Base-by-base conservation (phyloP, 2,888 invertebrate species). In the Glyphotaelius pellucidus region DNA sequence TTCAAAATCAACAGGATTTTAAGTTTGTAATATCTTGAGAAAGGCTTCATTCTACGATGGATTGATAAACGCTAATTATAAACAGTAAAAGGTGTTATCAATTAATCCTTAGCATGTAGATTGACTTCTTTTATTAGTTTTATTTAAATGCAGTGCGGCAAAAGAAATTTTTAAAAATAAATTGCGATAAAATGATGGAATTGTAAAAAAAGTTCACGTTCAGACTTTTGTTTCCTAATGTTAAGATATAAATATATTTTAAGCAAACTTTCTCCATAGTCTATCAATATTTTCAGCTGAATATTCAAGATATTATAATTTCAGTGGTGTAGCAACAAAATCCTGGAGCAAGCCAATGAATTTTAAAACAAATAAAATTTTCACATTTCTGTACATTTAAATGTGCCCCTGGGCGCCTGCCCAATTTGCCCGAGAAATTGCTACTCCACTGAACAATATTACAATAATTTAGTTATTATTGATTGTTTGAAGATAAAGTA, bases 191-290 rank as follows among this genome's bases (percentile, higher is more conserved):
- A 81, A 32, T 19, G 32, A 81, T 81, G 81, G 14, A 67, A 87
- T 31, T 87, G n/a, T 67, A 87, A 67, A 87, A 87, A 87, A 87
- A 67, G 87, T 67, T 87, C 25, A 35, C 35, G 80, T 86, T 90
- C 90, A 90, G 90, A 90, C 90, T 90, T 90, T 80, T 85, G 86
- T 80, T 90, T 90, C 90, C 86, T 90, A 90, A 86, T 35, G 86
- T 80, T 90, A 90, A 90, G 90, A 38, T 85, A 90, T 85, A 67
- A 90, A 85, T 90, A 90, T 67, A 90, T 84, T 86, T 86, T 86
- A 86, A 86, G 42, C 67, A 87, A 67, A 87, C 32, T 67, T 87
- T 35, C 4, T 87, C 67, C 7, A 67, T 67, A 87, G 30, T 52
- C 52, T 30, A 31, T 87, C 31, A 67, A 87, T 32, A 52, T 52